Evolutionary conservation across 2,113 vertebrate species (phyloP).

Genomic region (Otus sunia): DNA sequence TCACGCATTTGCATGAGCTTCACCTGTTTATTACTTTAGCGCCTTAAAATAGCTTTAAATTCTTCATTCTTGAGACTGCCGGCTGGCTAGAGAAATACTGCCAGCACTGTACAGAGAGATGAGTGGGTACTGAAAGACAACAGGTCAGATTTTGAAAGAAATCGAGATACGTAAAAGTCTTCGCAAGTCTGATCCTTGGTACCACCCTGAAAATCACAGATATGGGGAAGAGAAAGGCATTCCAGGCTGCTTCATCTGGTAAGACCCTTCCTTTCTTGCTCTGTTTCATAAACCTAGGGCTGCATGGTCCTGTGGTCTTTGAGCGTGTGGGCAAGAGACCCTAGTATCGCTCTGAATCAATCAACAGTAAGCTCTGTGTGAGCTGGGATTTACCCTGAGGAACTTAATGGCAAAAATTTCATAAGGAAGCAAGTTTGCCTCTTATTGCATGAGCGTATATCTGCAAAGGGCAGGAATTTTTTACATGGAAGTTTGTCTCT

Average conservation of each 20-base stretch:
- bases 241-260: neutral
- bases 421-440: neutral
- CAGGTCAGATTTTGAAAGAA: neutral
- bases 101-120: neutral
- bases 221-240: neutral
- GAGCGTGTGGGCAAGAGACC: rapidly evolving
- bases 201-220: neutral
- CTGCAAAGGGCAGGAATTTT: neutral
- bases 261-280: neutral
- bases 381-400: neutral
- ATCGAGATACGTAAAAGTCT: neutral
- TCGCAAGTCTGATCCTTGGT: neutral
- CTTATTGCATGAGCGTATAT: rapidly evolving
- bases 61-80: neutral
- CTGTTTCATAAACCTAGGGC: neutral
- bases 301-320: neutral
- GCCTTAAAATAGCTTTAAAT: neutral
- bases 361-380: rapidly evolving
- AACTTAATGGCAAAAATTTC: neutral
- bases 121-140: neutral
- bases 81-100: neutral
- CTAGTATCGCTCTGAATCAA: neutral
- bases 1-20: neutral
- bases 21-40: neutral
- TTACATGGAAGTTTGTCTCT: neutral